Evolutionary conservation across 2,113 vertebrate genomes (phyloP), one percentile per base, ranked within the genome.

Genomic region (Siphamia tubifer): DNA sequence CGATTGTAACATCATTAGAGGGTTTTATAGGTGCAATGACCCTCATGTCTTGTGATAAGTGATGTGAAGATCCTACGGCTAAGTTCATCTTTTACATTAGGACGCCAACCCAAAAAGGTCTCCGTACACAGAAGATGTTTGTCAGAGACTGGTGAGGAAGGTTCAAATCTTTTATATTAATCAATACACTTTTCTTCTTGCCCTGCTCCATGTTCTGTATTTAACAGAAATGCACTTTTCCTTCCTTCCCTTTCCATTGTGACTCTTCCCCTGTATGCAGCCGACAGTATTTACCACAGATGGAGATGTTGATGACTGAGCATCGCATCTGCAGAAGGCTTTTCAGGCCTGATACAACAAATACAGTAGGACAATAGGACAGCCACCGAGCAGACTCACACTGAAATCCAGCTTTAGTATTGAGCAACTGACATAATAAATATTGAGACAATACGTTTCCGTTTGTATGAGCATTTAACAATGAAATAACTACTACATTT

Each of bases 1-100:
- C 66, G 82, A 88, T 88, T 87, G 77, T 61, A 74, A 83, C 49
- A 42, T 86, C 65, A 80, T 90, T 89, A 87, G 75, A 47, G 40
- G 64, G 68, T 79, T 68, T 85, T 76, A 74, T 62, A 30, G 39
- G 57, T 48, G 45, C 68, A 47, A 51, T 43, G 71, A 79, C 77
- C 77, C 77, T 53, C 0, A 31, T 60, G 68, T 67, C 66, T 79
- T 78, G 62, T 54, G 34, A 71, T 83, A 78, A 85, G 68, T 48
- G 49, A 79, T 70, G 43, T 42, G 15, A 63, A 39, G 67, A 49
- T 45, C 30, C 36, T 17, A 11, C 5, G n/a, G 60, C 27, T 19
- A 15, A n/a, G 58, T 30, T 71, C 68, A 64, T 79, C 73, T 73
- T 51, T 23, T 57, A 35, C 36, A 61, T 69, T 48, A 61, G 52